Evolutionary conservation across 2,888 invertebrate species (phyloP).

Genomic region (Dascillus cervinus): DNA sequence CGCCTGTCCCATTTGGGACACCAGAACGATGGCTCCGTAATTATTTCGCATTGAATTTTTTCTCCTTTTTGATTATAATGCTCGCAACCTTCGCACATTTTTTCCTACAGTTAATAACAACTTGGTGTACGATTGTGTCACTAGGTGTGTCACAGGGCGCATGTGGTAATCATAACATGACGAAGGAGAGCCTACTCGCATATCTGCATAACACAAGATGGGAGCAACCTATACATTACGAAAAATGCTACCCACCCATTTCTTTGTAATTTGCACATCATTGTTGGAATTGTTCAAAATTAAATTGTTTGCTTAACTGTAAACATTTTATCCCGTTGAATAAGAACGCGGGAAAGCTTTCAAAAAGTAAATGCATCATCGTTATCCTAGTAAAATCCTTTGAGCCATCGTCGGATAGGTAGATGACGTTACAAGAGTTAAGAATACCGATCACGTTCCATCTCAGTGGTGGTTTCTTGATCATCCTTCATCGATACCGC

Average conservation of each 20-base stretch:
- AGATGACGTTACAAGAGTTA: conserved; percentile 18
- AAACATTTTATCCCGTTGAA: no score
- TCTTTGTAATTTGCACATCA: conserved; percentile 12
- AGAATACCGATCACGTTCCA: conserved; percentile 22
- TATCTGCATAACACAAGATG: conserved; percentile 25
- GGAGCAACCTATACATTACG: conserved; percentile 25
- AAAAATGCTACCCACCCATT: conserved; percentile 20
- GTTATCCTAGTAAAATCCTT: conserved; percentile 21
- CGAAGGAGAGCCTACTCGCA: conserved; percentile 24
- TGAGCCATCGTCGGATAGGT: conserved; percentile 20
- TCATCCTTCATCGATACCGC: conserved; percentile 21
- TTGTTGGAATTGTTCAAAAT: neutral
- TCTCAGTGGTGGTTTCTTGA: conserved; percentile 20
- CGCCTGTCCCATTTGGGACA: conserved; percentile 6
- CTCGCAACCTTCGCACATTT: neutral
- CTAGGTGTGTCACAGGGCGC: conserved; percentile 25
- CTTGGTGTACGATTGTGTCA: conserved; percentile 18
- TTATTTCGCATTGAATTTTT: no score
- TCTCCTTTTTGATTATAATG: no score
- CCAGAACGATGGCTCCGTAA: no score
- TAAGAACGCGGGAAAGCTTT: no score
- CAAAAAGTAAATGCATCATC: conserved; percentile 23
- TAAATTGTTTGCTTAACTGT: neutral
- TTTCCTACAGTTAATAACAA: neutral
- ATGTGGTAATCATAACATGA: conserved; percentile 25